Base-by-base conservation (phyloP, 2,113 vertebrate species). In the Nothocercus julius region DNA sequence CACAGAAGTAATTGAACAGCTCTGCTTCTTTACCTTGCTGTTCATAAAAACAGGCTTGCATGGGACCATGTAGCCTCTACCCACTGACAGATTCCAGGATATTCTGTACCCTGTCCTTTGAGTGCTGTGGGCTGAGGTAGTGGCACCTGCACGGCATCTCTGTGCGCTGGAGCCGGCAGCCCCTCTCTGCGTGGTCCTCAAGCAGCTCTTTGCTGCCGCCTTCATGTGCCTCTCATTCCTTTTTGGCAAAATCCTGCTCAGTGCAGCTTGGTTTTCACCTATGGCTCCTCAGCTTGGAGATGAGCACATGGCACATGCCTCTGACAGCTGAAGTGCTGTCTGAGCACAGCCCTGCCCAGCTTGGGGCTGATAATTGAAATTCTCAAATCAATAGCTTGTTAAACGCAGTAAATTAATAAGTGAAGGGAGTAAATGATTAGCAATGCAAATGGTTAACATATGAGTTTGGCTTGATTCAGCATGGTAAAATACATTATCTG, bases 71-170 rank as follows among this genome's bases (percentile, higher is more conserved):
- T 85, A 97, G 93, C 95, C 82, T 59, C 87, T 88, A 9, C 91
- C 94, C 95, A 92, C 96, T 95, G 95, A 90, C 89, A 63, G 74
- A 75, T 94, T 77, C 94, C 92, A 89, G 83, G 72, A 91, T 94
- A 3, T 67, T 44, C 87, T 82, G n/a, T 83, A 56, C 92, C 88
- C 91, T 2, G 4, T 16, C 13, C 93, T 97, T 95, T 92, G 87
- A 74, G 77, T 95, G 67, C 59, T 34, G 54, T 66, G 82, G 36
- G 87, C 92, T 95, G 53, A 15, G 87, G 95, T 89, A 92, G 95
- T 93, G 10, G 1, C 56, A 3, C 15, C 5, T 13, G 1, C 74
- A 87, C 25, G n/a, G 24, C 21, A 21, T 25, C 62, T 67, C 20
- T 8, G 21, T 25, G 22, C 7, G 5, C 34, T 36, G 61, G 12